These are phyloP conservation scores for Galeruca laticollis DNA, from an alignment of 2,888 invertebrate species.

Conservation along the genomic window DNA sequence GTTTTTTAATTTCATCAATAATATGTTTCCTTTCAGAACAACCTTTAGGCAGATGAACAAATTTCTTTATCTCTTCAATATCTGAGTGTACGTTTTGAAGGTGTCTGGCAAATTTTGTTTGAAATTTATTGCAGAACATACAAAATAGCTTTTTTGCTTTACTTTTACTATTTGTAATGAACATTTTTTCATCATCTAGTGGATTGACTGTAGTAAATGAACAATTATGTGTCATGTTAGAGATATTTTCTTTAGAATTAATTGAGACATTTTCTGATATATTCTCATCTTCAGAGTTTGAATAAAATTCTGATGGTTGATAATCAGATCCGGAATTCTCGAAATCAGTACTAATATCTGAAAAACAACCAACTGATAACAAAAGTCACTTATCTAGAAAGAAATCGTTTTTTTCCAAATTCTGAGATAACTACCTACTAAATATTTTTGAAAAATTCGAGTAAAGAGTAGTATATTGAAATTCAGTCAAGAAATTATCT, in stretches of 20 bases:
- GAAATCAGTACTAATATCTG: slow-evolving; percentile 5
- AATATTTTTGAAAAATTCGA: no score
- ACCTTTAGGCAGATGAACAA: slow-evolving; percentile 5
- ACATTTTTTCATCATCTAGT: slow-evolving; percentile 19
- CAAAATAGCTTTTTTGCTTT: slow-evolving; percentile 28
- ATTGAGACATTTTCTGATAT: not conserved
- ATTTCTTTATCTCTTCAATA: slow-evolving; percentile 18
- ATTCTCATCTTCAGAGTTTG: slow-evolving; percentile 9
- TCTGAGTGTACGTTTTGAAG: slow-evolving; percentile 12
- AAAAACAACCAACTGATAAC: no score
- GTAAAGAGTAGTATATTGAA: no score
- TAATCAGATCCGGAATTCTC: slow-evolving; percentile 17
- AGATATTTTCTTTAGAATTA: not conserved
- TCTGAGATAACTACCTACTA: no score
- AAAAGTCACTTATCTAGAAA: no score
- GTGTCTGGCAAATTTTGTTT: slow-evolving; percentile 27
- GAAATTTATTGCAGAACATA: slow-evolving; percentile 26
- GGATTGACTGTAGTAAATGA: not conserved
- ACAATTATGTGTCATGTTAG: not conserved
- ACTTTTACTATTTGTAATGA: not conserved
- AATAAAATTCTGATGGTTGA: not conserved
- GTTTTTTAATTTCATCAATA: slow-evolving; percentile 23
- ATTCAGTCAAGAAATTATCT: no score
- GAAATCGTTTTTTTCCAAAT: no score
- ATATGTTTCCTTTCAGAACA: slow-evolving; percentile 16